These are phyloP conservation scores for Atta texana DNA, from an alignment of 1,140 invertebrate species.

Conservation along the genomic window DNA sequence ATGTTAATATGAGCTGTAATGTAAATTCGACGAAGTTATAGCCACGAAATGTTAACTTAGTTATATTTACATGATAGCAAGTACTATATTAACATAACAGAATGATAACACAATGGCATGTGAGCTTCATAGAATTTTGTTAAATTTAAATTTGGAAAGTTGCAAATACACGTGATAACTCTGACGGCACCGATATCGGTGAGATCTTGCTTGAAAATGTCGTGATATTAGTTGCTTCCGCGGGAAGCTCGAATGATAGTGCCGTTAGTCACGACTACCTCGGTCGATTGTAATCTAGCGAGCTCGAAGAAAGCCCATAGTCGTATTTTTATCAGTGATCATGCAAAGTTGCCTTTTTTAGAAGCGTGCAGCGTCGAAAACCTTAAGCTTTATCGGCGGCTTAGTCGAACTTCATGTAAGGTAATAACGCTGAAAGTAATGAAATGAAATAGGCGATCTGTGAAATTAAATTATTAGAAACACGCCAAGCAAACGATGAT, in stretches of 20 bases:
- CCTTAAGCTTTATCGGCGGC: not conserved
- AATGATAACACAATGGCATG: conserved; percentile 3
- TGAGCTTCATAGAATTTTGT: conserved; percentile 11
- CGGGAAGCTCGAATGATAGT: conserved; percentile 69
- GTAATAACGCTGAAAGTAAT: conserved; percentile 34
- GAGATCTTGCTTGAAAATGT: conserved; percentile 77
- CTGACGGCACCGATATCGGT: conserved; percentile 10
- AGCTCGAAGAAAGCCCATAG: conserved; percentile 32
- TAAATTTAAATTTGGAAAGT: conserved; percentile 48
- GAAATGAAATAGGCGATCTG: not conserved
- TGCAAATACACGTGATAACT: conserved; percentile 12
- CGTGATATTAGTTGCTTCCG: conserved; percentile 72
- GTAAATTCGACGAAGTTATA: conserved; percentile 44
- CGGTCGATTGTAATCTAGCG: conserved; percentile 61
- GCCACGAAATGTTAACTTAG: not conserved
- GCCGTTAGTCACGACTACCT: conserved; percentile 71
- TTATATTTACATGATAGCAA: not conserved
- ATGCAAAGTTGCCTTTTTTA: conserved; percentile 53
- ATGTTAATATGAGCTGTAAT: conserved; percentile 1
- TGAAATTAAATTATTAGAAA: conserved; percentile 38
- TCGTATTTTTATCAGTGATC: conserved; percentile 47
- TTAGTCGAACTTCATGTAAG: conserved; percentile 20
- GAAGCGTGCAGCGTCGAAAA: conserved; percentile 19
- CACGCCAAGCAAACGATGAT: not conserved
- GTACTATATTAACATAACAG: conserved; percentile 13